These are phyloP conservation scores for Digitonthophagus gazella DNA, from an alignment of 2,888 invertebrate genomes.

Conservation along the genomic window DNA sequence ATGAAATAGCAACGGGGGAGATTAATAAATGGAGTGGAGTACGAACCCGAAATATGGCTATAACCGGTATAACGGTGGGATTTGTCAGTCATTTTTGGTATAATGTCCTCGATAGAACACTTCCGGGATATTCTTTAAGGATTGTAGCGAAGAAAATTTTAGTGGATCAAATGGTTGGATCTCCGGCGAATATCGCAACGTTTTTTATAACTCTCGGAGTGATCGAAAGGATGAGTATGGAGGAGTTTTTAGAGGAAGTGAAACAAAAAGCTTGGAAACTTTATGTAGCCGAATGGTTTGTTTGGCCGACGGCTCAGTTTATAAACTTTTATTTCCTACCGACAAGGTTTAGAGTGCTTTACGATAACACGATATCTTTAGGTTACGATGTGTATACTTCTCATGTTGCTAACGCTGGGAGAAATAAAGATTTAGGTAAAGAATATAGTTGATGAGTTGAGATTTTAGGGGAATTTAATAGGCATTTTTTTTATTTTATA, in stretches of 20 bases:
- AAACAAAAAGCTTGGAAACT: constrained; percentile 72
- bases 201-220: constrained; percentile 76
- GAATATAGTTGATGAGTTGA: constrained; percentile 7
- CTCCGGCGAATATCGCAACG: constrained; percentile 73
- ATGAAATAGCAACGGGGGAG: constrained; percentile 63
- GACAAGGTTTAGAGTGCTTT: constrained; percentile 77
- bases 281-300: constrained; percentile 84
- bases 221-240: constrained; percentile 63
- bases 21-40: constrained; percentile 57
- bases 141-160: constrained; percentile 75
- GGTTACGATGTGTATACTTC: constrained; percentile 86
- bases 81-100: constrained; percentile 87
- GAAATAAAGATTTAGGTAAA: constrained; percentile 22
- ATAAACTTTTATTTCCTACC: constrained; percentile 90
- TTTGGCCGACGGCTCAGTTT: constrained; percentile 92
- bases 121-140: constrained; percentile 66
- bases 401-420: constrained; percentile 54
- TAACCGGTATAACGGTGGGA: constrained; percentile 76
- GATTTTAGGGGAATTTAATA: too few species aligned
- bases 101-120: constrained; percentile 65
- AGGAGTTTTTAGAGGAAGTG: constrained; percentile 67
- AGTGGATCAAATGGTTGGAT: constrained; percentile 80
- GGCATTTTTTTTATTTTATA: too few species aligned
- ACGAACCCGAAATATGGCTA: constrained; percentile 73
- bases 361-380: constrained; percentile 81